Evolutionary conservation across 1,140 invertebrate species (phyloP).

Genomic region (Bombus balteatus): DNA sequence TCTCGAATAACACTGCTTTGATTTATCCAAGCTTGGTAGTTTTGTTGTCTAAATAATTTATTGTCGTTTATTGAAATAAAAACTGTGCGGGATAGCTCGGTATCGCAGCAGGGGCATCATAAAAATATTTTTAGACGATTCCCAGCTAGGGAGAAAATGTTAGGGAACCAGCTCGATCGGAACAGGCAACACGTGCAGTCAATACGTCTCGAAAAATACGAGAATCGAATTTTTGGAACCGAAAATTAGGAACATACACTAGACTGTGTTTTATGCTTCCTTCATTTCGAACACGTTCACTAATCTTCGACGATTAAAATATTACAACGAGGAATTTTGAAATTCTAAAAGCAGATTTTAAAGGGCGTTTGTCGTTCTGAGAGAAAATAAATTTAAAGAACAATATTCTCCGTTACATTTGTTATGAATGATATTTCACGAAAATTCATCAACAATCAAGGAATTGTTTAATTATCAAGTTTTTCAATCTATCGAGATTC

Average conservation of each 20-base stretch:
- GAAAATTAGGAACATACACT: constrained; percentile 68
- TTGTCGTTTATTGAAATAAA: constrained; percentile 29
- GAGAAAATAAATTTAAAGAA: no score
- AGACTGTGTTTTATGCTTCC: not conserved
- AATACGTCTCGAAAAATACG: constrained; percentile 74
- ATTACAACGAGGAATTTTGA: not conserved
- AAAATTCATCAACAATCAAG: not conserved
- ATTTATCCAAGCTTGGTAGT: not conserved
- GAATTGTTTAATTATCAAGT: no score
- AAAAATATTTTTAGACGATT: constrained; percentile 82
- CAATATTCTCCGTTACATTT: not conserved
- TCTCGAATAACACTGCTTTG: not conserved
- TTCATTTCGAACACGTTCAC: no score
- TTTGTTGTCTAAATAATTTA: constrained; percentile 7
- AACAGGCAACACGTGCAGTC: constrained; percentile 77
- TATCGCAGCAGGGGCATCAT: constrained; percentile 80
- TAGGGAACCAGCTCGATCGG: constrained; percentile 74
- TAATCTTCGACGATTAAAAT: not conserved
- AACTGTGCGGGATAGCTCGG: not conserved
- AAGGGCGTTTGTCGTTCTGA: no score
- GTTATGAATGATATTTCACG: not conserved
- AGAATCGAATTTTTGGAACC: constrained; percentile 64
- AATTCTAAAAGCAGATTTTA: not conserved
- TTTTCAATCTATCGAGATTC: no score
- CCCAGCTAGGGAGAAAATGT: constrained; percentile 49